Conservation (phyloP, 2,797 vertebrate species). For the Chrosomus eos region DNA sequence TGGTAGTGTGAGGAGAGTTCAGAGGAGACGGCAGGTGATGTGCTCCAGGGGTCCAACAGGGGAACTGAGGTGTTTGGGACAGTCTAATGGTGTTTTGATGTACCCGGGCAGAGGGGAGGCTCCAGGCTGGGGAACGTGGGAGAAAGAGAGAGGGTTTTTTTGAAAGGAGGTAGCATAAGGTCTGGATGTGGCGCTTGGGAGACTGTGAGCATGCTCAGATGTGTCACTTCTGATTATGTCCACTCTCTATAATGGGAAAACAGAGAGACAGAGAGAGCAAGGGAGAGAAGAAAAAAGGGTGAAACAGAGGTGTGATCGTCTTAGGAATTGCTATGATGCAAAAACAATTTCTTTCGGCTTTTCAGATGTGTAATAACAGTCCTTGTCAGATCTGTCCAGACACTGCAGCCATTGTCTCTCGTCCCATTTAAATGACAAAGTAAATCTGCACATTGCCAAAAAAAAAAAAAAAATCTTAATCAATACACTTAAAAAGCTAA, state of each 20-base stretch:
- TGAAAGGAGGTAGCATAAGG: slow-evolving; percentile 82
- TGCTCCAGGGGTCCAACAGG: slow-evolving; percentile 69
- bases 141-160: slow-evolving; percentile 81
- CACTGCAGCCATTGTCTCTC: background rate
- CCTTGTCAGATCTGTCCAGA: slow-evolving; percentile 44
- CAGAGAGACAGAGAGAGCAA: slow-evolving; percentile 58
- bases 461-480: background rate
- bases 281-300: slow-evolving; percentile 44
- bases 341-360: slow-evolving; percentile 15
- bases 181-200: slow-evolving; percentile 87
- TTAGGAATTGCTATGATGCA: slow-evolving; percentile 58
- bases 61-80: slow-evolving; percentile 84
- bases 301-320: slow-evolving; percentile 54
- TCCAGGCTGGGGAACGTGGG: slow-evolving; percentile 85
- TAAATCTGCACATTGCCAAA: background rate
- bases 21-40: slow-evolving; percentile 67
- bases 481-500: background rate
- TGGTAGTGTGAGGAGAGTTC: slow-evolving; percentile 64
- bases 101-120: slow-evolving; percentile 92
- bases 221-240: slow-evolving; percentile 99
- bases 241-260: slow-evolving; percentile 87
- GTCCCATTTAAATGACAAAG: background rate
- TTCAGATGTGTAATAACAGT: slow-evolving; percentile 27
- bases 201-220: slow-evolving; percentile 91
- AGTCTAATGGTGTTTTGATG: slow-evolving; percentile 99